phyloP scores from a whole-genome alignment of 2,888 invertebrate genomes.

The Erebia palarica region DNA sequence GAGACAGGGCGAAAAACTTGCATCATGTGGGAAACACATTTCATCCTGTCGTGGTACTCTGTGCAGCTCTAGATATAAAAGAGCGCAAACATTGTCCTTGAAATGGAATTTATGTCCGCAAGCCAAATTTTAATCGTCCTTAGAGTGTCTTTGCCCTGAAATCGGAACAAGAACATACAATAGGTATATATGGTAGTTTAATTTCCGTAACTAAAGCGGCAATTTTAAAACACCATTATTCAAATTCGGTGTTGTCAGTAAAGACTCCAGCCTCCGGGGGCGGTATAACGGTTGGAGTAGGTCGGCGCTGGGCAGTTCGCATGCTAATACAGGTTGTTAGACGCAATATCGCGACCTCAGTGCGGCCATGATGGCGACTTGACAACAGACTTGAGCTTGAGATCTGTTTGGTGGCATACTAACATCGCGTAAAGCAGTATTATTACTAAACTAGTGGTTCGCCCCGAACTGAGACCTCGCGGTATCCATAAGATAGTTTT shows the following conservation, averaged over 20 bases:
- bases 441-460: too few species aligned
- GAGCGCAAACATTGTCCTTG: too few species aligned
- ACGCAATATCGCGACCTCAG: not conserved
- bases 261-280: not conserved
- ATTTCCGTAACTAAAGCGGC: not conserved
- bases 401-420: not conserved
- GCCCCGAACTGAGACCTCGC: too few species aligned
- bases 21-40: too few species aligned
- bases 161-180: not conserved
- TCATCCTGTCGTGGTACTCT: too few species aligned
- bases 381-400: conserved; percentile 3
- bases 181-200: not conserved
- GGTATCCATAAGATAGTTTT: too few species aligned
- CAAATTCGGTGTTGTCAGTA: conserved; percentile 5
- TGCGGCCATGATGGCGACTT: not conserved
- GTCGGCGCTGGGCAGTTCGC: conserved; percentile 15
- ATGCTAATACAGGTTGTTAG: conserved; percentile 15
- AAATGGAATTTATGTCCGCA: too few species aligned
- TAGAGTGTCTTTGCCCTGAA: not conserved
- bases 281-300: conserved; percentile 4
- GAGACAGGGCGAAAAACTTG: too few species aligned
- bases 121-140: too few species aligned
- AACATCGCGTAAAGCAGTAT: too few species aligned
- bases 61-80: too few species aligned
- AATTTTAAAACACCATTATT: conserved; percentile 16